Evolutionary conservation across 1,140 invertebrate species (phyloP), one percentile per base, ranked within the genome.

Genomic region (Vanessa tameamea): DNA sequence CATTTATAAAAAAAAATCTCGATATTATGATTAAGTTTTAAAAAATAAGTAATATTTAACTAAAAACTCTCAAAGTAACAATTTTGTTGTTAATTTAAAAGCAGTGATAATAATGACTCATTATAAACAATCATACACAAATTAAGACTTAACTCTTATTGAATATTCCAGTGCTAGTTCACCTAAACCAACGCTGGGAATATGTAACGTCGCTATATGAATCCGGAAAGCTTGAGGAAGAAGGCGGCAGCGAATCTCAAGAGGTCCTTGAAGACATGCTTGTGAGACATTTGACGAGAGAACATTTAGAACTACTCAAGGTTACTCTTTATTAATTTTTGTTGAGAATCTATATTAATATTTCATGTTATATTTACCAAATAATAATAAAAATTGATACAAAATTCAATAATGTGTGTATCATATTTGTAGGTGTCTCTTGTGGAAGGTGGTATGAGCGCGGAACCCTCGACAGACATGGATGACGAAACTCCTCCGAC

Each of bases 191-290:
- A 12, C 96, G 97, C 73, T 98, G 97, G 97, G 94, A 96, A 53
- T 95, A 97, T 72, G 95, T 97, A 37, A 95, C 95, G 43, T 93
- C 94, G 63, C 91, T 97, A 0, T 96, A 96, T 81, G 97, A 97
- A 87, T 95, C 95, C 47, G 95, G 96, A n/a, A 95, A 95, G 81
- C 91, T 96, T 0, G 96, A 97, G 81, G 96, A 97, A 71, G 96
- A 97, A 77, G 95, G 96, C 63, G 95, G 96, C 81, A 95, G 95
- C 14, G 97, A 98, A 82, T 95, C 96, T 14, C 96, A 97, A 87
- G 97, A 98, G 92, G 95, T 98, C 2, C 92, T 98, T 0, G 97
- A 98, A 82, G 97, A 98, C 84, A 97, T 98, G 93, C 92, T 98
- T 5, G 97, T 97, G 69, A 93, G 97, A 59, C 96, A 97, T 70